Percentiles rank a stretch among this genome's conserved stretches.
These are phyloP conservation scores for Coelopa frigida DNA, from an alignment of 1,140 invertebrate species.

Conservation along the genomic window DNA sequence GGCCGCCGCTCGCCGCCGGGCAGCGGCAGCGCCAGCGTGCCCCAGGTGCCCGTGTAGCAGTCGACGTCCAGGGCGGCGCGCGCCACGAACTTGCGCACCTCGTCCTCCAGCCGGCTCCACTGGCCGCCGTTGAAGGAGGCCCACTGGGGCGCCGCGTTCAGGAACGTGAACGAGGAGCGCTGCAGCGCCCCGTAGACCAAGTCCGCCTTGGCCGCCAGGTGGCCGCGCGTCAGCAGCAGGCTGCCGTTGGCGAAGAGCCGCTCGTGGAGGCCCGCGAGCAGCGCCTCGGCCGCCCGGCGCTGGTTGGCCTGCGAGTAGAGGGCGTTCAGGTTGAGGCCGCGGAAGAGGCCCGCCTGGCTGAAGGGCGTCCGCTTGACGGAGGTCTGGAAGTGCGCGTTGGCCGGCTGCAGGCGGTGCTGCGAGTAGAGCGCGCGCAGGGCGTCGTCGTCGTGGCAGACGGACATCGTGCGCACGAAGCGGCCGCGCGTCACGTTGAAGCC, in stretches of 20 bases:
- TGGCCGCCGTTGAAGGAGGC: slow-evolving; percentile 57
- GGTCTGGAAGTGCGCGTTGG: slow-evolving; percentile 25
- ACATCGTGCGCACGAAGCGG: slow-evolving; percentile 32
- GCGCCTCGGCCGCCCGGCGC: slow-evolving; percentile 9
- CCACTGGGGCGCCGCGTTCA: slow-evolving; percentile 59
- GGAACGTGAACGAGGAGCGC: slow-evolving; percentile 55
- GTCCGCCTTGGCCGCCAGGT: slow-evolving; percentile 59
- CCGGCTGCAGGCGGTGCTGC: slow-evolving; percentile 21
- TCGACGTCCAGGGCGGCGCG: slow-evolving; percentile 35
- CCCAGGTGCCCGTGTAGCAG: slow-evolving; percentile 54
- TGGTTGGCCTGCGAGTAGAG: slow-evolving; percentile 26
- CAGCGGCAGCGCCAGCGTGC: slow-evolving; percentile 45
- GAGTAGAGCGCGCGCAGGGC: slow-evolving; percentile 26
- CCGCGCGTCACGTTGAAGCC: slow-evolving; percentile 23
- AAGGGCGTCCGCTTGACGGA: slow-evolving; percentile 29
- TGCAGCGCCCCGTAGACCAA: slow-evolving; percentile 57
- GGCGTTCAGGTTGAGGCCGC: slow-evolving; percentile 22
- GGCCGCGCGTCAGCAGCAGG: slow-evolving; percentile 46
- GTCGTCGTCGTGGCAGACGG: slow-evolving; percentile 26
- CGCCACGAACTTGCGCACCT: slow-evolving; percentile 42
- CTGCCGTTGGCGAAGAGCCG: slow-evolving; percentile 21
- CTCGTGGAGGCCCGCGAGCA: slow-evolving; percentile 8
- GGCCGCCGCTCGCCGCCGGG: slow-evolving; percentile 30
- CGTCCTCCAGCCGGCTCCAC: slow-evolving; percentile 50
- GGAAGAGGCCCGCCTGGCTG: slow-evolving; percentile 25